phyloP scores from a whole-genome alignment of 2,113 vertebrate genomes.

The Pithys albifrons region DNA sequence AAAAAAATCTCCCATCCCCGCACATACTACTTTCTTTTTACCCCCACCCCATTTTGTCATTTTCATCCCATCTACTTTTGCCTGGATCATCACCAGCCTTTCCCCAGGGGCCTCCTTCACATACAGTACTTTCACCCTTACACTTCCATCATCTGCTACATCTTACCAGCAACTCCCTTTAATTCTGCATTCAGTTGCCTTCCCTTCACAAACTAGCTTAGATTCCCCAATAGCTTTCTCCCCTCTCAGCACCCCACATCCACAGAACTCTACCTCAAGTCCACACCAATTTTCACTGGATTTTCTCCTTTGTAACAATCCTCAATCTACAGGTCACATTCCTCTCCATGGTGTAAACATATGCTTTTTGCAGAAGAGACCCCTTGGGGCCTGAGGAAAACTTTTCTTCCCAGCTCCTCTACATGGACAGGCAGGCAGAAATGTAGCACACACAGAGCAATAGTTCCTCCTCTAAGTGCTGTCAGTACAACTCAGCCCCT shows the following conservation, averaged over 20 bases:
- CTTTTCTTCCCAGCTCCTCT: background rate
- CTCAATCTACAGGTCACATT: background rate
- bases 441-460: accelerated
- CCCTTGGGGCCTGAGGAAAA: background rate
- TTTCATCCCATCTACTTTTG: background rate
- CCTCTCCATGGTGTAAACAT: background rate
- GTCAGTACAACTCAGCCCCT: background rate
- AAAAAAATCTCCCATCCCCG: background rate
- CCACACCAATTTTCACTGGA: background rate
- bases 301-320: background rate
- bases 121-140: background rate
- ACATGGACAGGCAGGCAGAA: background rate
- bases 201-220: background rate
- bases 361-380: background rate
- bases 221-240: background rate
- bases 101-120: background rate
- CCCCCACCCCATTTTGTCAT: background rate
- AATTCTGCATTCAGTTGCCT: background rate
- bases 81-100: background rate
- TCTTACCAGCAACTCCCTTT: background rate
- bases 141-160: background rate
- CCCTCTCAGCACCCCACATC: accelerated
- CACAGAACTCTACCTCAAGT: background rate
- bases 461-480: background rate
- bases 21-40: too few species aligned